Percentiles rank a stretch among this genome's conserved stretches.
phyloP scores from a whole-genome alignment of 2,888 invertebrate species.

The Stenodera caucasica region DNA sequence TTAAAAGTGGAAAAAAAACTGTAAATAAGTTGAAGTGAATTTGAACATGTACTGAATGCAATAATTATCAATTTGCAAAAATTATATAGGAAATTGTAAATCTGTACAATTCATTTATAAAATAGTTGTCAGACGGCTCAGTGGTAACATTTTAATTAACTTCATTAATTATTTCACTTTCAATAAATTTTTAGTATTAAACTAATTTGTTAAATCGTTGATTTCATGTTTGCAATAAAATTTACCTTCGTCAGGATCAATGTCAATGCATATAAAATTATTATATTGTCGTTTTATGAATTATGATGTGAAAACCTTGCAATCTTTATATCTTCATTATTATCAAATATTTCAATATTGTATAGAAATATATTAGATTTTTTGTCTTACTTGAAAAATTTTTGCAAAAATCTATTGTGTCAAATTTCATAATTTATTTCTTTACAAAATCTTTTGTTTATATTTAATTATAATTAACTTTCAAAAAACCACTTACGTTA shows the following conservation, averaged over 20 bases:
- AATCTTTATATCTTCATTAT: conserved; percentile 14
- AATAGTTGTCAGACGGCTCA: not conserved
- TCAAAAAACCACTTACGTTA: conserved; percentile 48
- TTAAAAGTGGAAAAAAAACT: too few species aligned
- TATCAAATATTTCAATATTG: conserved; percentile 5
- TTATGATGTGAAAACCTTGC: conserved; percentile 7
- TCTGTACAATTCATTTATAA: too few species aligned
- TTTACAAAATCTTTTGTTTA: not conserved
- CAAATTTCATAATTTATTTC: conserved; percentile 5
- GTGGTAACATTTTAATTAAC: not conserved
- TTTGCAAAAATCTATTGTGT: conserved; percentile 4
- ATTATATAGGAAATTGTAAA: not conserved
- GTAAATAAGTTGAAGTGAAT: too few species aligned
- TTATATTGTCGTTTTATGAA: conserved; percentile 17
- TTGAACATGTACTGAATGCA: too few species aligned
- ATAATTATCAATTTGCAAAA: not conserved
- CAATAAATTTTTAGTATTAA: not conserved
- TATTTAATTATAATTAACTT: conserved; percentile 4
- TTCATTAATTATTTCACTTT: not conserved
- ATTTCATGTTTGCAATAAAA: not conserved
- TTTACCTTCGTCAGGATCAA: conserved; percentile 29
- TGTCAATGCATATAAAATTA: conserved; percentile 29
- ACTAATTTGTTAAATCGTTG: not conserved
- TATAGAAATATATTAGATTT: too few species aligned
- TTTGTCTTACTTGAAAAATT: not conserved